Conservation (phyloP, 2,888 invertebrate species). For the Agrotis clavis region DNA sequence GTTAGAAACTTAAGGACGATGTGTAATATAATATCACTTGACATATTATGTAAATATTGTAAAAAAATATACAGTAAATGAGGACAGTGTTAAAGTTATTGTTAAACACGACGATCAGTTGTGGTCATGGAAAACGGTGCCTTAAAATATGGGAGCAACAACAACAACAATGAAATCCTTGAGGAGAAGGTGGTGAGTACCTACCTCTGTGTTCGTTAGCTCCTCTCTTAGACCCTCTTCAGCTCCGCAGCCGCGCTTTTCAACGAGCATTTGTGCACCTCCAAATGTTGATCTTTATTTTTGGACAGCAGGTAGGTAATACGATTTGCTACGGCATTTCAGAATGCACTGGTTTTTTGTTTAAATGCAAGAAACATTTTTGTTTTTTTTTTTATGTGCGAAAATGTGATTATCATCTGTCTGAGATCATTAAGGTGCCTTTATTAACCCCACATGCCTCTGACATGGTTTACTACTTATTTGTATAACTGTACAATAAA, state of each 20-base stretch:
- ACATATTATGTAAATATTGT: slow-evolving; percentile 58
- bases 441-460: too few species aligned
- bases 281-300: slow-evolving; percentile 2
- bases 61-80: slow-evolving; percentile 68
- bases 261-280: slow-evolving; percentile 2
- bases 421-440: too few species aligned
- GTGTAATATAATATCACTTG: slow-evolving; percentile 60
- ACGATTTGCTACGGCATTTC: background rate
- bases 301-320: slow-evolving; percentile 1
- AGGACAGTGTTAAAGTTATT: slow-evolving; percentile 77
- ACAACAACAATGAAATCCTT: slow-evolving; percentile 89
- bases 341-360: background rate
- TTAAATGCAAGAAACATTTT: background rate
- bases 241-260: slow-evolving; percentile 22
- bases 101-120: slow-evolving; percentile 83
- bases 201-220: slow-evolving; percentile 57
- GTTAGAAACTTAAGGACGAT: slow-evolving; percentile 57
- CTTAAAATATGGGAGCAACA: slow-evolving; percentile 92
- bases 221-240: slow-evolving; percentile 37
- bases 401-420: too few species aligned
- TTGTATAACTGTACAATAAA: background rate
- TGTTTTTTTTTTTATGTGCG: too few species aligned
- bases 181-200: slow-evolving; percentile 90
- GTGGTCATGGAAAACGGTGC: slow-evolving; percentile 92
- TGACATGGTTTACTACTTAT: too few species aligned